Conservation (phyloP, 2,888 invertebrate species). For the Gymnoscelis rufifasciata region DNA sequence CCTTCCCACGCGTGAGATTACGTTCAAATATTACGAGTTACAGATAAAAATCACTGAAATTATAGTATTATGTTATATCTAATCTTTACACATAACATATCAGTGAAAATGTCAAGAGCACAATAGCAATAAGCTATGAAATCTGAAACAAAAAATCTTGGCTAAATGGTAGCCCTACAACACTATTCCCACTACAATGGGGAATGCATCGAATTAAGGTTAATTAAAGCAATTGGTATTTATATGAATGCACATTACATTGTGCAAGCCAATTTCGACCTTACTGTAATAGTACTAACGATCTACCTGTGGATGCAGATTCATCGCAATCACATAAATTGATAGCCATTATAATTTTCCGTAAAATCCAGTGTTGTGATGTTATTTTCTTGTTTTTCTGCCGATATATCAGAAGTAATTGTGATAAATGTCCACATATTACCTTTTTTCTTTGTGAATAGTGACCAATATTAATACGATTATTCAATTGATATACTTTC, state of each 20-base stretch:
- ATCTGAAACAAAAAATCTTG: slow-evolving; percentile 31
- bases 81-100: background rate
- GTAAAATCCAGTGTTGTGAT: slow-evolving; percentile 22
- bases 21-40: too few species aligned
- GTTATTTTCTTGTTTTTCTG: slow-evolving; percentile 18
- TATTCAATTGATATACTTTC: background rate
- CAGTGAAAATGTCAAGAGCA: slow-evolving; percentile 9
- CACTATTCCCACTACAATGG: slow-evolving; percentile 44
- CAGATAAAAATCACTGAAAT: background rate
- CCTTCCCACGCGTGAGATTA: too few species aligned
- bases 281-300: slow-evolving; percentile 35
- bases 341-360: slow-evolving; percentile 31
- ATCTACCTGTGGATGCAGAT: slow-evolving; percentile 28
- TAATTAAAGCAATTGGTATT: slow-evolving; percentile 64
- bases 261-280: slow-evolving; percentile 36
- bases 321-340: slow-evolving; percentile 37
- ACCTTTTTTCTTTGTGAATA: slow-evolving; percentile 8
- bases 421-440: slow-evolving; percentile 15
- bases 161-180: slow-evolving; percentile 42
- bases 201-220: slow-evolving; percentile 64
- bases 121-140: slow-evolving; percentile 21
- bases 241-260: slow-evolving; percentile 36
- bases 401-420: slow-evolving; percentile 9
- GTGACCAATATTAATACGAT: background rate
- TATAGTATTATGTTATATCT: background rate